phyloP scores from a whole-genome alignment of 2,797 vertebrate species.

The Triplophysa yarkandensis region DNA sequence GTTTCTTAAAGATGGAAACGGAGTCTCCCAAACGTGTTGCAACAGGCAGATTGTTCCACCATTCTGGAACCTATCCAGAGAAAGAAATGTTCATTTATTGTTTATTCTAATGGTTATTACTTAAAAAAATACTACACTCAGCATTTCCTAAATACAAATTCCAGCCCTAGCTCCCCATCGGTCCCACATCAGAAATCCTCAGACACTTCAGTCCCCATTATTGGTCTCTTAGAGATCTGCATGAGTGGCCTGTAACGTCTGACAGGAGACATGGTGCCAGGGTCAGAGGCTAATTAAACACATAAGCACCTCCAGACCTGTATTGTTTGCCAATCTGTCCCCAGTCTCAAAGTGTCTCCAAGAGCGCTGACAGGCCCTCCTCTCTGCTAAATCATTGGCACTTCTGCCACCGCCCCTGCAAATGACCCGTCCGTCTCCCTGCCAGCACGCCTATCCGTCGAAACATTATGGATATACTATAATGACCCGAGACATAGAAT shows the following conservation, averaged over 20 bases:
- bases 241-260: constrained; percentile 55
- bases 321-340: constrained; percentile 84
- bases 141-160: no score
- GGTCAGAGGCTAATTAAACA: constrained; percentile 87
- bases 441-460: constrained; percentile 60
- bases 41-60: no score
- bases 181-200: constrained; percentile 10
- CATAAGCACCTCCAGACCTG: constrained; percentile 73
- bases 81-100: no score
- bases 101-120: no score
- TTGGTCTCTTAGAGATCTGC: constrained; percentile 61
- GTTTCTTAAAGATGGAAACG: no score
- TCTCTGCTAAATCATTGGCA: constrained; percentile 61
- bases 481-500: constrained; percentile 71
- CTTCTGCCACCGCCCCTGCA: constrained; percentile 65
- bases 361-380: constrained; percentile 65
- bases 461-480: constrained; percentile 79
- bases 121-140: no score
- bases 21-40: no score
- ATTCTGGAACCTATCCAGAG: no score
- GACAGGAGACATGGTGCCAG: constrained; percentile 72
- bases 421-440: constrained; percentile 74
- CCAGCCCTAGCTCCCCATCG: constrained; percentile 15
- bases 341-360: constrained; percentile 66
- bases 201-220: constrained; percentile 71